These are phyloP conservation scores for Epizoanthus illoricatus DNA, from an alignment of 92 coral and sea anemone species.

Conservation along the genomic window DNA sequence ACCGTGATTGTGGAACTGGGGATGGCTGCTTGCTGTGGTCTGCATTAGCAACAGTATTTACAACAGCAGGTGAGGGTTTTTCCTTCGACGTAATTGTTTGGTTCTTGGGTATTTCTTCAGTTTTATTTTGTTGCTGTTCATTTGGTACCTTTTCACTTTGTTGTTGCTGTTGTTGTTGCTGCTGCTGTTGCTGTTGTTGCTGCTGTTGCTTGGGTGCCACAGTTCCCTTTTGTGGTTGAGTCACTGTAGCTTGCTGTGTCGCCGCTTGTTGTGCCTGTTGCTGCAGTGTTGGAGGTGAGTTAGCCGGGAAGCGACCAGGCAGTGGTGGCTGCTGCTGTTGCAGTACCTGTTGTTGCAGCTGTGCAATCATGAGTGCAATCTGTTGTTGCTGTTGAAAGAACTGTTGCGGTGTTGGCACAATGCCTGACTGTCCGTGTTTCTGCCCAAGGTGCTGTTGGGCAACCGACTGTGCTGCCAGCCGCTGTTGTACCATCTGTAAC, in stretches of 20 bases:
- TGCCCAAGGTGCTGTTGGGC: constrained; percentile 83
- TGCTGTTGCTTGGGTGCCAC: constrained; percentile 40
- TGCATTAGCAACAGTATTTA: constrained; percentile 49
- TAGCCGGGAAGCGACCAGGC: constrained; percentile 61
- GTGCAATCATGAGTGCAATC: constrained; percentile 91
- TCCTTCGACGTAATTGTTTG: constrained; percentile 50
- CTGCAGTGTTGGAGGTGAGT: constrained; percentile 59
- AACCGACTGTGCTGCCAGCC: constrained; percentile 83
- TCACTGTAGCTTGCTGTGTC: constrained; percentile 50
- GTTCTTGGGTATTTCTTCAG: constrained; percentile 47
- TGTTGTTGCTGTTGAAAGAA: constrained; percentile 92
- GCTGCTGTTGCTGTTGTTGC: constrained; percentile 61
- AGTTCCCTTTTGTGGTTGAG: constrained; percentile 48
- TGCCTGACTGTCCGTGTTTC: constrained; percentile 59
- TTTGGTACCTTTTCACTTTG: constrained; percentile 54
- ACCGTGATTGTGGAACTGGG: constrained; percentile 92
- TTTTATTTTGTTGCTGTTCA: constrained; percentile 49
- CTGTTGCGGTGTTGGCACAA: constrained; percentile 74
- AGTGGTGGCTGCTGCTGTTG: constrained; percentile 71
- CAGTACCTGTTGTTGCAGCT: constrained; percentile 87
- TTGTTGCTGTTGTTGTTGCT: constrained; percentile 56
- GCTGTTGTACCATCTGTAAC: constrained; percentile 89
- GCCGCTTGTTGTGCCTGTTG: constrained; percentile 53
- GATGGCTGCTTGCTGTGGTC: constrained; percentile 80
- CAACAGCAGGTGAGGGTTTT: constrained; percentile 20